Evolutionary conservation across 1,140 invertebrate species (phyloP).

Genomic region (Mycetomoellerius zeteki): DNA sequence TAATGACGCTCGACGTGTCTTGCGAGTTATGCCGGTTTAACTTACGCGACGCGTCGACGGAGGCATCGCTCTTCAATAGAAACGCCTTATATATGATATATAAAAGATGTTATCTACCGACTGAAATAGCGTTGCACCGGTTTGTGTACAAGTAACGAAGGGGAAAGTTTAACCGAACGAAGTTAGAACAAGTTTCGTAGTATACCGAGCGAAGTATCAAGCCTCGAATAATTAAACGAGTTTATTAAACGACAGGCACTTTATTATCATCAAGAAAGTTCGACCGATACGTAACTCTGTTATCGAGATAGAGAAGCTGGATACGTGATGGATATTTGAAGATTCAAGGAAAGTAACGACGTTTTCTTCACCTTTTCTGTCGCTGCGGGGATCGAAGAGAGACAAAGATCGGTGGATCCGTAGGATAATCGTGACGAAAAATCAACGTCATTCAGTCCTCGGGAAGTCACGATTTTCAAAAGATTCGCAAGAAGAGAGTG

Average conservation of each 20-base stretch:
- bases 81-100: background rate
- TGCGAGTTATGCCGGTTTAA: constrained; percentile 19
- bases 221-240: constrained; percentile 14
- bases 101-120: background rate
- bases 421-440: background rate
- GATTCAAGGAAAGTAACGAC: background rate
- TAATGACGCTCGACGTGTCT: constrained; percentile 26
- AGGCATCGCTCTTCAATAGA: background rate
- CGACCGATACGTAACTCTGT: background rate
- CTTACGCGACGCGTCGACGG: background rate
- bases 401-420: too few relatives aligned
- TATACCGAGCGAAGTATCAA: background rate
- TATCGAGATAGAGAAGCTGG: background rate
- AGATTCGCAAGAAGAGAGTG: background rate
- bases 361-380: background rate
- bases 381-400: background rate
- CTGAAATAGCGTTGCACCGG: constrained; percentile 1
- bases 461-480: background rate
- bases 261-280: constrained; percentile 8
- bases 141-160: constrained; percentile 31
- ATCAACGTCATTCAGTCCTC: background rate
- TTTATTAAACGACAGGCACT: background rate
- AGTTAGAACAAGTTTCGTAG: constrained; percentile 7
- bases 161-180: constrained; percentile 9
- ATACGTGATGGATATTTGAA: background rate